Evolutionary conservation across 2,888 invertebrate species (phyloP).

Genomic region (Panorpa germanica): DNA sequence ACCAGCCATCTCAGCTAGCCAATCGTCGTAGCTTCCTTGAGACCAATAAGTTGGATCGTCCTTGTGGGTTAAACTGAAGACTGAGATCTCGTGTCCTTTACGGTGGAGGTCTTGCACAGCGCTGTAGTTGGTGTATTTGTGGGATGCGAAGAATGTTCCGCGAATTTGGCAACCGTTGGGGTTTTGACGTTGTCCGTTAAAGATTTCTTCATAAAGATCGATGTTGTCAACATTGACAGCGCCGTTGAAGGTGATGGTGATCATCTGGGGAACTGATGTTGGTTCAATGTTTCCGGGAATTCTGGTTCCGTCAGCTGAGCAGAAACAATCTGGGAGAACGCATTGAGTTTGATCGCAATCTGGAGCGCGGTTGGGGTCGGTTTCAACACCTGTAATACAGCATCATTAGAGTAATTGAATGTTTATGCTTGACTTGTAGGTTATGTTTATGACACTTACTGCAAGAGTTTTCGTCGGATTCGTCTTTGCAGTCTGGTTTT

Average conservation of each 20-base stretch:
- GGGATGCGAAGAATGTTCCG: slow-evolving; percentile 81
- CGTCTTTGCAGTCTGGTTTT: slow-evolving; percentile 82
- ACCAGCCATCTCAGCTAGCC: slow-evolving; percentile 91
- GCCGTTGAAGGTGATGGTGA: slow-evolving; percentile 83
- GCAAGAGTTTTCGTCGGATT: slow-evolving; percentile 89
- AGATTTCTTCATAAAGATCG: slow-evolving; percentile 77
- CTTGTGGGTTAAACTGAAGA: slow-evolving; percentile 83
- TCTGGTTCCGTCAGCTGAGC: slow-evolving; percentile 78
- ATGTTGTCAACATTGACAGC: slow-evolving; percentile 86
- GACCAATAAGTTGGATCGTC: slow-evolving; percentile 85
- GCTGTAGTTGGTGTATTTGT: slow-evolving; percentile 84
- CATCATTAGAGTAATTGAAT: not conserved
- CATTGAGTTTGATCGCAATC: slow-evolving; percentile 83
- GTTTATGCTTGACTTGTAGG: not conserved
- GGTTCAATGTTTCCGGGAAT: slow-evolving; percentile 73
- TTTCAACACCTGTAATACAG: slow-evolving; percentile 53
- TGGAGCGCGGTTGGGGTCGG: slow-evolving; percentile 80
- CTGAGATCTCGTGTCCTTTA: slow-evolving; percentile 78
- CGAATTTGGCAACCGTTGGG: slow-evolving; percentile 80
- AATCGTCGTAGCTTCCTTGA: slow-evolving; percentile 72
- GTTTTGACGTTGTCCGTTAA: slow-evolving; percentile 67
- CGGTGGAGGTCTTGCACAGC: slow-evolving; percentile 78
- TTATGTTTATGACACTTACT: slow-evolving; percentile 44
- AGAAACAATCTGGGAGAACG: slow-evolving; percentile 79
- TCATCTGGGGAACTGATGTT: slow-evolving; percentile 80